Percentiles rank a stretch among this genome's conserved stretches.
Conservation (phyloP, 2,888 invertebrate genomes). For the Mythimna albipuncta region DNA sequence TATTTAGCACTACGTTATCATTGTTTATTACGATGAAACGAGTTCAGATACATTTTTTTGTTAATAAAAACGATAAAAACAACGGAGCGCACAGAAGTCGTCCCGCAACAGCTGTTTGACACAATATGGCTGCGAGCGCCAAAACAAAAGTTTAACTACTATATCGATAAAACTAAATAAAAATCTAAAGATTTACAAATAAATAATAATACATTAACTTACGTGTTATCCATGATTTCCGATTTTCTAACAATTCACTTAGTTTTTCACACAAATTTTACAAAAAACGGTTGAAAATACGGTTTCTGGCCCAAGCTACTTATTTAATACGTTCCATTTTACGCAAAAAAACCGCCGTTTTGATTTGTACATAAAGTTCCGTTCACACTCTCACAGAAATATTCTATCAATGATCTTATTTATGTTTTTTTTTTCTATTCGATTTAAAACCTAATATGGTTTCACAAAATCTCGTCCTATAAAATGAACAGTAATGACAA, state of each 20-base stretch:
- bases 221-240: conserved; percentile 77
- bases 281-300: conserved; percentile 37
- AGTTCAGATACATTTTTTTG: conserved; percentile 73
- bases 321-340: conserved; percentile 52
- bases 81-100: conserved; percentile 76
- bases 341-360: conserved; percentile 21
- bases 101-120: conserved; percentile 86
- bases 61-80: conserved; percentile 77
- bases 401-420: too few species aligned
- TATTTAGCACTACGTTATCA: conserved; percentile 68
- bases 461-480: too few species aligned
- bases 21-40: conserved; percentile 69
- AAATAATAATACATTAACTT: conserved; percentile 61
- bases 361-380: not conserved
- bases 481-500: too few species aligned
- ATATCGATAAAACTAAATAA: conserved; percentile 33
- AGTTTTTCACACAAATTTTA: conserved; percentile 17
- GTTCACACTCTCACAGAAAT: not conserved
- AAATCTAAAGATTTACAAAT: conserved; percentile 3
- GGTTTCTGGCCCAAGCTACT: conserved; percentile 36
- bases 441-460: too few species aligned
- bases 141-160: conserved; percentile 78
- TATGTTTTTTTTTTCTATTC: too few species aligned
- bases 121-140: conserved; percentile 89
- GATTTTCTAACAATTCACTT: conserved; percentile 29